Percentiles rank a stretch among this genome's conserved stretches.
These are phyloP conservation scores for Echeneis naucrates DNA, from an alignment of 2,797 vertebrate species.

Conservation along the genomic window DNA sequence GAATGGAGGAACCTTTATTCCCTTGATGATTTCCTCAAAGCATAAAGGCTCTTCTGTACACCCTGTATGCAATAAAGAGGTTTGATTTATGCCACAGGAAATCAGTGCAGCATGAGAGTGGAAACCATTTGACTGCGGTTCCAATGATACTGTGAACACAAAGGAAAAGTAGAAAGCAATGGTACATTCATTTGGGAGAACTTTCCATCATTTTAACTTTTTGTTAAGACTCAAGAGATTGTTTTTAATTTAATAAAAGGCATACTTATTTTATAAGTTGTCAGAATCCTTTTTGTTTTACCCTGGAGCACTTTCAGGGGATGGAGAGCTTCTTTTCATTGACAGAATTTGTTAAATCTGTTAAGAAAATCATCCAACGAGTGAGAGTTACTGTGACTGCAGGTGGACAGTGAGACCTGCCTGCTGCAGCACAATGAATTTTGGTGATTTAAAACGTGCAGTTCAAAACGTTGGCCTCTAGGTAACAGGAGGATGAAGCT, in stretches of 20 bases:
- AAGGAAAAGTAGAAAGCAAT: slow-evolving; percentile 53
- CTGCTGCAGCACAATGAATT: slow-evolving; percentile 6
- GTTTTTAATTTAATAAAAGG: slow-evolving; percentile 88
- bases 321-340: background rate
- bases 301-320: background rate
- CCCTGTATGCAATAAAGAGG: slow-evolving; percentile 62
- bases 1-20: slow-evolving; percentile 46
- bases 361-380: background rate
- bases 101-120: slow-evolving; percentile 24
- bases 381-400: background rate
- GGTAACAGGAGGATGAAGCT: slow-evolving; percentile 35
- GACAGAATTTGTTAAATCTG: background rate
- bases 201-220: slow-evolving; percentile 73
- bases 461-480: slow-evolving; percentile 20
- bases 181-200: slow-evolving; percentile 66
- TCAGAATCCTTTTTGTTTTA: slow-evolving; percentile 10
- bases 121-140: slow-evolving; percentile 45
- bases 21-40: slow-evolving; percentile 56
- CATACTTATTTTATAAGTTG: slow-evolving; percentile 80
- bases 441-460: slow-evolving; percentile 8
- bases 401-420: slow-evolving; percentile 27
- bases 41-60: slow-evolving; percentile 39
- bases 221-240: slow-evolving; percentile 73
- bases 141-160: slow-evolving; percentile 77
- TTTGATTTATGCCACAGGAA: slow-evolving; percentile 47